Base-by-base conservation (phyloP, 2,113 vertebrate genomes). In the Fulmarus glacialis region DNA sequence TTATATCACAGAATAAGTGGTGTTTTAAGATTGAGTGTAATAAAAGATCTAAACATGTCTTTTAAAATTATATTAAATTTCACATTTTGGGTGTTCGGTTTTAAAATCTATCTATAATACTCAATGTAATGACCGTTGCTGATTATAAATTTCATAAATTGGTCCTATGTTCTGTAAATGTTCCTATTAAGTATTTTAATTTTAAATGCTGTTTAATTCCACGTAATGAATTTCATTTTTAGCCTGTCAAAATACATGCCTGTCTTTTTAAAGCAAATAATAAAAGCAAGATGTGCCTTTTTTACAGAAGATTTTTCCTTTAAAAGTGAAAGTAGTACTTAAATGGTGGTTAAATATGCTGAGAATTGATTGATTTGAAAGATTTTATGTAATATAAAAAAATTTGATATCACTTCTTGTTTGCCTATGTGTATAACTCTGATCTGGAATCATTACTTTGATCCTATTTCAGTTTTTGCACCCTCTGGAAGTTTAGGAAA, bases 401-500 rank as follows among this genome's bases (percentile, higher is more conserved):
- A 81, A 47, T 72, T 43, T 91, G 16, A 6, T 97, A 36, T 77
- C 95, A 96, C 97, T 80, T 94, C 70, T 96, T 96, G 67, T 72
- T 96, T 97, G 92, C 77, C 89, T 86, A 53, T 94, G 93, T 94
- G 74, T 96, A 47, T 89, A 59, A 90, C 75, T 96, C 96, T 96
- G 97, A 98, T 97, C 93, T 97, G 97, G 97, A 97, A 94, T 96
- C 86, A 52, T 97, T 96, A 85, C 94, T 97, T 94, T 96, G 91
- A 83, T 97, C 91, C 93, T 94, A 2, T 97, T 98, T 97, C 96
- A 98, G 97, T 97, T 86, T 98, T 97, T 96, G 94, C 91, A 62
- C 91, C 95, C 82, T 89, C 98, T 98, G 98, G 98, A 89, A 98
- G 96, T n/a, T 98, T 98, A n/a, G 98, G 97, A 82, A 98, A 98